These are phyloP conservation scores for Desmodus rotundus DNA, from an alignment of 2,113 vertebrate genomes.

Conservation along the genomic window DNA sequence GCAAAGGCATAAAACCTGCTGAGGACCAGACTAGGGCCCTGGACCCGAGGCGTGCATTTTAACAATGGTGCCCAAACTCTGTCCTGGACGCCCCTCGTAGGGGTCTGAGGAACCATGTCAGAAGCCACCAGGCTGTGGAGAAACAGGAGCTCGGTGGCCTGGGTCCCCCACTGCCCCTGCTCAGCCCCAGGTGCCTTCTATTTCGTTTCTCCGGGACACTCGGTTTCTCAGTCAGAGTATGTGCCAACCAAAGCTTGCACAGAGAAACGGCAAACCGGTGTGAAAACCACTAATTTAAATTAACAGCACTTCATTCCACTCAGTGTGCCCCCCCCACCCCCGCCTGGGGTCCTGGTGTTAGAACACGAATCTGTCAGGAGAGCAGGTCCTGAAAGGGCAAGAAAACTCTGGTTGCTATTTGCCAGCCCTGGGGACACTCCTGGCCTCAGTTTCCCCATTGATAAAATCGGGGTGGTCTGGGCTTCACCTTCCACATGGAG, in stretches of 20 bases:
- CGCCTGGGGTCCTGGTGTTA: not conserved
- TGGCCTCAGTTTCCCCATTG: not conserved
- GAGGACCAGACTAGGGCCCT: too few species aligned
- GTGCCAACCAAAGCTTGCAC: accelerated
- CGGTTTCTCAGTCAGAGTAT: not conserved
- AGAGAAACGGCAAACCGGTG: accelerated
- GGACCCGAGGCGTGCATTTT: accelerated
- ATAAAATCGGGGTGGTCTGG: accelerated
- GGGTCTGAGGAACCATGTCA: not conserved
- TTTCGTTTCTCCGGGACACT: accelerated
- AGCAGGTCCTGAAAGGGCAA: not conserved
- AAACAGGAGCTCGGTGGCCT: not conserved
- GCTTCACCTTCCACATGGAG: accelerated
- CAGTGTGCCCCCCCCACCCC: accelerated
- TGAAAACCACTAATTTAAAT: not conserved
- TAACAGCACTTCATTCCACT: not conserved
- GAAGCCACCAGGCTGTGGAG: too few species aligned
- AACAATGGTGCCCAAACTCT: not conserved
- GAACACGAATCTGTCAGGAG: not conserved
- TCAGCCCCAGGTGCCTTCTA: not conserved
- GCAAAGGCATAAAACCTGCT: accelerated
- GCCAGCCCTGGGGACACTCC: not conserved
- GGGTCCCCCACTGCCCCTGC: accelerated
- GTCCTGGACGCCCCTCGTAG: accelerated
- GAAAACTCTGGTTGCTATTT: not conserved